Base-by-base conservation (phyloP, 2,113 vertebrate species). In the Anseranas semipalmata region DNA sequence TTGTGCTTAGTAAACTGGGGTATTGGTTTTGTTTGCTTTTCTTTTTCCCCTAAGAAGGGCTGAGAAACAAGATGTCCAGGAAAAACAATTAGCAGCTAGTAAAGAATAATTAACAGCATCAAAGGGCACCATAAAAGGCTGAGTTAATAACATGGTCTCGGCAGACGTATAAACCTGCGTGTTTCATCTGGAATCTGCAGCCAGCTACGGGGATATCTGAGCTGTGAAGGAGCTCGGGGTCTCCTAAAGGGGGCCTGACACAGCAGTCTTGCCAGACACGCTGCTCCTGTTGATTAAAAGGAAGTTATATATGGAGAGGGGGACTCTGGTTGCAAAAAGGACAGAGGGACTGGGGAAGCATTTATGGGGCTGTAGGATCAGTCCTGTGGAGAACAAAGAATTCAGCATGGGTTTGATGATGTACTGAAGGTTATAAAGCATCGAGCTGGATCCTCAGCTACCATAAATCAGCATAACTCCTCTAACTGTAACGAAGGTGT, bases 101-200 rank as follows among this genome's bases (percentile, higher is more conserved):
- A 96, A 97, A 96, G 92, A 92, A 93, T 97, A 97, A 97, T 97
- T 96, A 97, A 95, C 76, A 13, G 91, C 94, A 95, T 97, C 96
- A 97, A 93, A 96, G 92, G 91, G 90, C 45, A 20, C 66, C 48
- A 65, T 97, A 96, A 97, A 96, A 97, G 89, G n/a, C 76, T 80
- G 91, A 97, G 95, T 97, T 97, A 97, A 97, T 97, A 94, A 96
- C 65, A 58, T 83, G 81, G 94, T 93, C 93, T 84, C 94, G 41
- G 68, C 65, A 92, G 95, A 90, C 45, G 0, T 45, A 87, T 95
- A 97, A 96, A 94, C 85, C 65, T 96, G 27, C 88, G 85, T 76
- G 33, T 90, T 96, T 95, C 84, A 91, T 86, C 82, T 90, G 68
- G 72, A 95, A 90, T 79, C 78, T n/a, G 52, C 27, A 85, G 72